Evolutionary conservation across 2,888 invertebrate species (phyloP), one percentile per base, ranked within the genome.

Genomic region (Callyntrura guangdongensis): DNA sequence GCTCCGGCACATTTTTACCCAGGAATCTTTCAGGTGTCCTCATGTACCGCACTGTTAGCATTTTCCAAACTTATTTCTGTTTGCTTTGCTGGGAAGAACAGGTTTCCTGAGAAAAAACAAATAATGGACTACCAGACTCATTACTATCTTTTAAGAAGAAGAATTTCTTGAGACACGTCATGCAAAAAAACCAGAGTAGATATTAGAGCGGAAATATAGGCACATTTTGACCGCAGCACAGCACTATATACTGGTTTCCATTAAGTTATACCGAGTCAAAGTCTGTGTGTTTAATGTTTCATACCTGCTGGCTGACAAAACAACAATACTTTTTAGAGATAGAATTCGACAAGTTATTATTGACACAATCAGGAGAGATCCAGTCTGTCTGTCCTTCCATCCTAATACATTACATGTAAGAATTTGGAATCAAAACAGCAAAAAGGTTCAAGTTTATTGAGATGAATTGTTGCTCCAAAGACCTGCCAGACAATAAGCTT

Each of bases 121-220:
- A 20, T 27, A 59, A 56, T 27, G 56, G 25, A 79, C 82, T 61
- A 64, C 36, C 61, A 82, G 61, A 82, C 61, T 82, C 61, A 61
- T 82, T 82, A 82, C 61, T 61, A 82, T 82, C 36, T 36, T 45
- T 82, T 82, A 61, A 61, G 20, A 20, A 45, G 20, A 82, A 61
- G 36, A 82, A 20, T 82, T 82, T 82, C 47, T 12, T n/a, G 61
- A 64, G 45, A 82, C 61, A 61, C 36, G 59, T 81, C 81, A 81
- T 81, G 81, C 59, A 20, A 17, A 61, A 81, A 59, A 59, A 59
- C 36, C n/a, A 81, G 56, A 81, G n/a, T 61, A 36, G n/a, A n/a
- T n/a, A n/a, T n/a, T n/a, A n/a, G n/a, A n/a, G n/a, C n/a, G n/a
- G n/a, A n/a, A n/a, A n/a, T n/a, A n/a, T n/a, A n/a, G n/a, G n/a